Percentiles rank a stretch among this genome's conserved stretches.
These are phyloP conservation scores for Pipistrellus pipistrellus DNA, from an alignment of 2,797 vertebrate species.

Conservation along the genomic window DNA sequence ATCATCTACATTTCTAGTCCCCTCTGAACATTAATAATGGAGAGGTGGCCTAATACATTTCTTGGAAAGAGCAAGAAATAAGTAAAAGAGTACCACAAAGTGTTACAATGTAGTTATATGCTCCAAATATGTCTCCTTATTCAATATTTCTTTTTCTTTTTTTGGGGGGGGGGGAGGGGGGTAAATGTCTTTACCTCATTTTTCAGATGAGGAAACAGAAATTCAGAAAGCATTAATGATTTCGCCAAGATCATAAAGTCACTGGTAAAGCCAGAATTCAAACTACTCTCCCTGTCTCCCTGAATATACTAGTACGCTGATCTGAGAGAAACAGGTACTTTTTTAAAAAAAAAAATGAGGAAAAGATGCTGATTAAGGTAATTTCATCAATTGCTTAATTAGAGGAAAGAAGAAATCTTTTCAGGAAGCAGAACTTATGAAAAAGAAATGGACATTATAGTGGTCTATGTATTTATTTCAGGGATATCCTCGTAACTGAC, in stretches of 20 bases:
- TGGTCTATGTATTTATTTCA: not conserved
- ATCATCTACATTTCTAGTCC: not conserved
- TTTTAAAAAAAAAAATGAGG: not conserved
- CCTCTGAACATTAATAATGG: not conserved
- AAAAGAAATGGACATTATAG: conserved; percentile 16
- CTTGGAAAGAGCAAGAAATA: not conserved
- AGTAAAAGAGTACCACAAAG: not conserved
- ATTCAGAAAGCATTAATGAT: not conserved
- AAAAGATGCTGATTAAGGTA: not conserved
- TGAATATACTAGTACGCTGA: not conserved
- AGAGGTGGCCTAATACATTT: not conserved
- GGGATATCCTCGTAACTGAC: not conserved
- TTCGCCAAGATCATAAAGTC: not conserved
- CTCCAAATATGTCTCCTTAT: not conserved
- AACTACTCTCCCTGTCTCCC: not conserved
- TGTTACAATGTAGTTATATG: not conserved
- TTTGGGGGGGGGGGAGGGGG: not conserved
- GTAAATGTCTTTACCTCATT: not conserved
- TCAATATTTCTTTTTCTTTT: not conserved
- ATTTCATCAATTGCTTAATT: conserved; percentile 57
- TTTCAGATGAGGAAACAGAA: conserved; percentile 40
- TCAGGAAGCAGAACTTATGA: not conserved
- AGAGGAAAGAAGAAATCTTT: conserved; percentile 33
- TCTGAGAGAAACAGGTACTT: not conserved
- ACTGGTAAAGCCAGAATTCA: conserved; percentile 27